Base-by-base conservation (phyloP, 2,113 vertebrate species). In the Dipodomys spectabilis region DNA sequence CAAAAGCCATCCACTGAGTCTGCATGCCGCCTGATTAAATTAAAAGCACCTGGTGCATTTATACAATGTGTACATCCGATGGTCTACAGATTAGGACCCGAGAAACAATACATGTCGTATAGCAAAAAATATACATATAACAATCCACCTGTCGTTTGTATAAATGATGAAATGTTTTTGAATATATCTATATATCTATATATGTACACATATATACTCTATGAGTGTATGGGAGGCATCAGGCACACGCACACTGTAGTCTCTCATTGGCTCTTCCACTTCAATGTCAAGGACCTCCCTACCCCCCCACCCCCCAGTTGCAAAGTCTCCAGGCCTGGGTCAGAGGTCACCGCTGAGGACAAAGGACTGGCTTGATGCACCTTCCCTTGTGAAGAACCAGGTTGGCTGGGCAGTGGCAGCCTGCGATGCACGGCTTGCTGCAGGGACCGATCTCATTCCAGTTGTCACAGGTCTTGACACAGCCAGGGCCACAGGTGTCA, bases 371-470 rank as follows among this genome's bases (percentile, higher is more conserved):
- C 90, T 99, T 99, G 98, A 99, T 99, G 98, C 99, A 99, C 95
- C 98, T 98, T 94, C 99, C 99, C 97, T 98, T 98, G 97, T 99
- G 98, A 80, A 99, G 98, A 81, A 99, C 99, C 96, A 99, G 94
- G 96, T 99, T 99, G 67, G 99, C 99, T 0, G 99, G 99, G 57
- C 99, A 99, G 97, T 99, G 99, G 97, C 99, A 99, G 13, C 99
- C 99, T 0, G 99, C 99, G 39, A 99, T 6, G 0, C 99, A 99
- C 0, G 99, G 99, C 93, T 98, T 99, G 90, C 96, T 97, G 96
- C 99, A 99, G 0, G 99, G 99, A 1, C 99, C 95, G 0, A 99
- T 99, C 98, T 99, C 99, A 6, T 99, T 99, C 99, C 99, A 99
- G 98, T 99, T 99, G 97, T 99, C 99, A 74, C 99, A 99, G 27